phyloP scores from a whole-genome alignment of 2,797 vertebrate species.

The Cossypha heuglini region DNA sequence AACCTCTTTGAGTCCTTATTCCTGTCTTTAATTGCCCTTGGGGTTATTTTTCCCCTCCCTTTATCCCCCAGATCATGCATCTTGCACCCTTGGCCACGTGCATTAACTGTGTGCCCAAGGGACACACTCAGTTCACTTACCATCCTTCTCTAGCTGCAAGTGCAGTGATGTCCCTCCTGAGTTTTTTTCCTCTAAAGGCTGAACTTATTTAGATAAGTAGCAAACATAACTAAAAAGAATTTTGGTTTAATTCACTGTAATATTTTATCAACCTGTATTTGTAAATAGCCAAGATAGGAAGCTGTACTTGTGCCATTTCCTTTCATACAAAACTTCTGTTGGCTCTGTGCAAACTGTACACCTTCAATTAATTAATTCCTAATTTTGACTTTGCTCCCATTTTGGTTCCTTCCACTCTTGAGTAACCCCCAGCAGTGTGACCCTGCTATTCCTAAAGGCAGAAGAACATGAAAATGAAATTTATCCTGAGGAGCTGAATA shows the following conservation, averaged over 20 bases:
- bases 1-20: not conserved
- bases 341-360: not conserved
- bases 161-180: not conserved
- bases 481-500: not conserved
- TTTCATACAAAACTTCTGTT: not conserved
- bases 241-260: not conserved
- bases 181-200: not conserved
- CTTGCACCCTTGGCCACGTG: not conserved
- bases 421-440: not conserved
- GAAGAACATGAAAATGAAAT: not conserved
- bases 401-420: not conserved
- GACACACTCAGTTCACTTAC: not conserved
- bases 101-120: rapidly evolving
- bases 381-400: not conserved
- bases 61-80: not conserved
- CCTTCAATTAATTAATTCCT: not conserved
- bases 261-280: not conserved
- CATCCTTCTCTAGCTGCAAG: not conserved
- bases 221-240: not conserved
- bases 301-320: not conserved
- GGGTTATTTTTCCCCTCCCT: not conserved
- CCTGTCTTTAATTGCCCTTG: not conserved
- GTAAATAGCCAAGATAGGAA: not conserved
- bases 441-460: not conserved
- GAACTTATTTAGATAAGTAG: not conserved